Evolutionary conservation across 2,888 invertebrate species (phyloP), one percentile per base, ranked within the genome.

Genomic region (Caenorhabditis drosophilae): DNA sequence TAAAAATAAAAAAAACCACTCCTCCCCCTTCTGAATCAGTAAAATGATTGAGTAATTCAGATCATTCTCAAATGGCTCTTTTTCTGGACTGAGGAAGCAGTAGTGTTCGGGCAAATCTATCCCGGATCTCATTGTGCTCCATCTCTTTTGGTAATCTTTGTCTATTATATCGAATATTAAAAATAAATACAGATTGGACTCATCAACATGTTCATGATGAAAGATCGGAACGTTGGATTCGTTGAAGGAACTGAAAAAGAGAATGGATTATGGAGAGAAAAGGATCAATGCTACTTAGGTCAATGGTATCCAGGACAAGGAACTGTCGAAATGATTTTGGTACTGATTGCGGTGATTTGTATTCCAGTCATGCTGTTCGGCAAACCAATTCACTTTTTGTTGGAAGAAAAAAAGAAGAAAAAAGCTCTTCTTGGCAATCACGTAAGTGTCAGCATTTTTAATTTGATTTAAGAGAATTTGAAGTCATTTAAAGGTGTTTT

Each of bases 1-100:
- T n/a, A n/a, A n/a, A n/a, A 89, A 92, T 97, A 18, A 11, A 20
- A 40, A 40, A n/a, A 7, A 20, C 6, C 12, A 6, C 20, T 98
- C 88, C 89, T 94, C 84, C 98, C 98, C 88, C 89, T 94, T 84
- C 98, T 97, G 87, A 9, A 9, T 9, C 16, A 41, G 7, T 41
- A 18, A 15, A 12, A 9, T 18, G 90, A 98, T 89, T 91, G 91
- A n/a, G n/a, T n/a, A 57, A 85, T 92, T 69, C 87, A 96, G 54
- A 92, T 98, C 89, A 92, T 97, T 85, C 90, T 92, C 85, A 98
- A 98, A 87, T 98, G 97, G 97, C 88, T 82, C 18, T 67, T 57
- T 31, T 67, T 73, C 70, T 50, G 47, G 46, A 52, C 52, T 12
- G 36, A 73, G 69, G 58, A 56, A 15, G 58, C 20, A 15, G 46